Evolutionary conservation across 2,113 vertebrate genomes (phyloP).

Genomic region (Nettapus auritus): DNA sequence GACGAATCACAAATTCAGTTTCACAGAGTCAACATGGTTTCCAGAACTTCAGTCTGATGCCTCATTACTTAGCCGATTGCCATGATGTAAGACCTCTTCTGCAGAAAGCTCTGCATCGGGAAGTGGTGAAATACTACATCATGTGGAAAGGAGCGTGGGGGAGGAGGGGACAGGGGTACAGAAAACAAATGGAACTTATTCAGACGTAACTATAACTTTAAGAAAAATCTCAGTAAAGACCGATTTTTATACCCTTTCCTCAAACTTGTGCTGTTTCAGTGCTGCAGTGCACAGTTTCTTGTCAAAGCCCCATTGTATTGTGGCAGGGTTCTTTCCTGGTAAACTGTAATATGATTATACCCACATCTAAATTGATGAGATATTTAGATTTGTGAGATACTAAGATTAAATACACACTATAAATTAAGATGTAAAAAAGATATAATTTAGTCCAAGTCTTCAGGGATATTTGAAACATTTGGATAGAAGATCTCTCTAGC

Average conservation of each 20-base stretch:
- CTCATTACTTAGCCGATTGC: neutral
- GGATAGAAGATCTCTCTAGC: neutral
- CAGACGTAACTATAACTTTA: neutral
- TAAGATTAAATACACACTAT: constrained; percentile 15
- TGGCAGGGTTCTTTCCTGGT: neutral
- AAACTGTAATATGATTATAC: neutral
- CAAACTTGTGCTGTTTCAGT: neutral
- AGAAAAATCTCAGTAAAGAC: neutral
- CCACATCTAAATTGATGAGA: neutral
- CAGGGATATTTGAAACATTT: neutral
- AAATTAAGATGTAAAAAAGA: constrained; percentile 44
- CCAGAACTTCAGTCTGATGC: neutral
- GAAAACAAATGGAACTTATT: neutral
- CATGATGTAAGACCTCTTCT: neutral
- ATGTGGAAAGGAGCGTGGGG: neutral
- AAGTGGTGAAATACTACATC: neutral
- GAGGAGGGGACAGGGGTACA: neutral
- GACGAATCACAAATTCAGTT: neutral
- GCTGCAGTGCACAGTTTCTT: neutral
- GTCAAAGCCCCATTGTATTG: neutral
- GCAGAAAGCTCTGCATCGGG: neutral
- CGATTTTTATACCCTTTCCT: neutral
- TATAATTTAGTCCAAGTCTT: constrained; percentile 22
- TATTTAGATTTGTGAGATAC: constrained; percentile 2
- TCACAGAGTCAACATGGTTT: neutral